Percentiles rank a stretch among this genome's conserved stretches.
These are phyloP conservation scores for Gallinago paraguaiae DNA, from an alignment of 2,113 vertebrate genomes.

Conservation along the genomic window DNA sequence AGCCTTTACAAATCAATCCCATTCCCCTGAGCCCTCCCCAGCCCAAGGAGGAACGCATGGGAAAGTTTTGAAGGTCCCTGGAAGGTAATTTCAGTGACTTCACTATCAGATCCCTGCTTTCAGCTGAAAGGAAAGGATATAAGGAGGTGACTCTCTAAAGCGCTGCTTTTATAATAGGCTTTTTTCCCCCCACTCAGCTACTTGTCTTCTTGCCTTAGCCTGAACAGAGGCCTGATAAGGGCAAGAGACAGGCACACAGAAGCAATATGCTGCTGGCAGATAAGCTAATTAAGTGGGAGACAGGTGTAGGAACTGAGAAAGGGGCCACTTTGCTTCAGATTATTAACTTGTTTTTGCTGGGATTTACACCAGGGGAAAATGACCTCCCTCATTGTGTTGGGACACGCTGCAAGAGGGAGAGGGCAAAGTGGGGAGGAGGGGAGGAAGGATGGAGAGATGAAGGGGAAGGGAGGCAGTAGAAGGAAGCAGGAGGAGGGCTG, in stretches of 20 bases:
- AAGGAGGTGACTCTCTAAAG: constrained; percentile 55
- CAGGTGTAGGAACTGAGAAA: constrained; percentile 42
- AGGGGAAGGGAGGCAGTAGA: neutral
- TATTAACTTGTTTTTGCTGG: constrained; percentile 29
- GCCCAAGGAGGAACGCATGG: neutral
- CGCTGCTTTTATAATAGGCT: constrained; percentile 60
- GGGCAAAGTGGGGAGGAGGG: neutral
- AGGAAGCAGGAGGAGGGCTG: accelerated
- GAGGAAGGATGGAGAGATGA: neutral
- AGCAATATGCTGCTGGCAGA: constrained; percentile 49
- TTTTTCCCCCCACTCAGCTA: constrained; percentile 55
- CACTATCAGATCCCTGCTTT: constrained; percentile 22
- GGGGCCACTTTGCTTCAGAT: constrained; percentile 15
- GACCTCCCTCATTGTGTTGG: neutral
- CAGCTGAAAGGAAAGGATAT: constrained; percentile 57
- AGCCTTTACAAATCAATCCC: neutral
- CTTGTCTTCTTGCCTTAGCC: constrained; percentile 66
- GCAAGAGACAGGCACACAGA: constrained; percentile 39
- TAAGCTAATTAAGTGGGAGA: constrained; percentile 54
- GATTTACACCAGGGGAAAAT: constrained; percentile 35
- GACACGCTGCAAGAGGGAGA: neutral
- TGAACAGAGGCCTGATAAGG: constrained; percentile 51
- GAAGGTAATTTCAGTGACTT: neutral
- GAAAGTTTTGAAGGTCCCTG: constrained; percentile 31
- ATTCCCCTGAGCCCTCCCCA: neutral